Evolutionary conservation across 1,140 invertebrate genomes (phyloP).

Genomic region (Ips nitidus): DNA sequence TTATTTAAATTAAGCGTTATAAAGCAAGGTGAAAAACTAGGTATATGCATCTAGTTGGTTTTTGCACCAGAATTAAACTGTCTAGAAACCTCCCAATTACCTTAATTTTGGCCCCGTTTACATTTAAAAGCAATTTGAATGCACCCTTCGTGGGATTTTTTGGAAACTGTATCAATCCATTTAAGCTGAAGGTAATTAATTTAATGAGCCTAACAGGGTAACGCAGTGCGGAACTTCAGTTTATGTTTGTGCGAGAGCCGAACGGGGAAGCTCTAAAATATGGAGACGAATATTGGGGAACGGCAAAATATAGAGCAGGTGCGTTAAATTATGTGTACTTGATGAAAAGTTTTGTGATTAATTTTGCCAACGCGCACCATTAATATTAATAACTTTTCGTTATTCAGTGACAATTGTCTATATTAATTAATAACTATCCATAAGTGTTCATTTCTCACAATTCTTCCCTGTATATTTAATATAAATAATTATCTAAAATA

Average conservation of each 20-base stretch:
- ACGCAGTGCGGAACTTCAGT: slow-evolving; percentile 2
- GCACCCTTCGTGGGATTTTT: neutral
- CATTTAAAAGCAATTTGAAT: neutral
- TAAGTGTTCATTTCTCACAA: no score
- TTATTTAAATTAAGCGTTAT: neutral
- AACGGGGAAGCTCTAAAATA: slow-evolving; percentile 9
- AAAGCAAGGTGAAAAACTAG: slow-evolving; percentile 2
- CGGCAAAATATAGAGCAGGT: slow-evolving; percentile 2
- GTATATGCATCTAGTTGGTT: neutral
- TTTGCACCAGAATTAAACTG: no score
- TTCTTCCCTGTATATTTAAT: no score
- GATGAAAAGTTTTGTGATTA: slow-evolving; percentile 2
- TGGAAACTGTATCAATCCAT: slow-evolving; percentile 1
- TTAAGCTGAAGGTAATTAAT: neutral
- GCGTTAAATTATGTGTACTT: slow-evolving; percentile 8
- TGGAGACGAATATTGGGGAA: slow-evolving; percentile 2
- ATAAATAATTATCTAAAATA: no score
- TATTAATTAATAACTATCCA: no score
- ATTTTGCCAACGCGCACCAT: neutral
- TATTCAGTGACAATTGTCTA: no score
- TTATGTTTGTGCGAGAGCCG: neutral
- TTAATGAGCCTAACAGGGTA: neutral
- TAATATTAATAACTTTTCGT: neutral
- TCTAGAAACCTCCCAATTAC: no score
- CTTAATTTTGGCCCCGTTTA: no score